Conservation (phyloP, 2,888 invertebrate species). For the Latrodectus hesperus region DNA sequence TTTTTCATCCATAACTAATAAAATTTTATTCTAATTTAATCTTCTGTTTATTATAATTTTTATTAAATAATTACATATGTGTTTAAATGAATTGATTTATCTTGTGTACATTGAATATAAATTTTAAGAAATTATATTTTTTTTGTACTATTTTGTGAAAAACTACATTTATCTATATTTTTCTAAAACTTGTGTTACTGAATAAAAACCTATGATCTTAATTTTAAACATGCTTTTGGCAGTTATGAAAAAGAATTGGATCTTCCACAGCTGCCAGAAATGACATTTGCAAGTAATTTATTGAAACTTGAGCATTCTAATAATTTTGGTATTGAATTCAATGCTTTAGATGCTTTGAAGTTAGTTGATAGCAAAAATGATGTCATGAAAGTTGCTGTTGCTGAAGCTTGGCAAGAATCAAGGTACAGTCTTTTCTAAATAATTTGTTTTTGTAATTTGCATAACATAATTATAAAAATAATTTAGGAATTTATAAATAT, state of each 20-base stretch:
- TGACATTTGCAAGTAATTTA: conserved; percentile 96
- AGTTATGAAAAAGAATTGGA: conserved; percentile 84
- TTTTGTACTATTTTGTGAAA: too few relatives aligned
- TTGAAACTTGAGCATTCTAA: conserved; percentile 82
- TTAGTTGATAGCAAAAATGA: conserved; percentile 83
- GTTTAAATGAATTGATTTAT: too few relatives aligned
- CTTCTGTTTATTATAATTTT: too few relatives aligned
- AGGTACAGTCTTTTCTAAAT: conserved; percentile 78
- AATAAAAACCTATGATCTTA: too few relatives aligned
- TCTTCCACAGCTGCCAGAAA: conserved; percentile 96
- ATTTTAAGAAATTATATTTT: too few relatives aligned
- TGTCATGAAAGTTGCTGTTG: conserved; percentile 88
- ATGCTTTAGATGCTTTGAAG: conserved; percentile 91
- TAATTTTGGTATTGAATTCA: conserved; percentile 86
- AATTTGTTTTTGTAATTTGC: neutral
- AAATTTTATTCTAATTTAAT: too few relatives aligned
- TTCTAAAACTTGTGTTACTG: too few relatives aligned
- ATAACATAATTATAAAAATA: neutral
- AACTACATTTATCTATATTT: too few relatives aligned
- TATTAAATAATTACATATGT: too few relatives aligned
- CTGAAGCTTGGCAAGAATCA: conserved; percentile 92
- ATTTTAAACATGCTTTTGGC: conserved; percentile 32
- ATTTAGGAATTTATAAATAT: too few relatives aligned
- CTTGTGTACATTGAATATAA: too few relatives aligned
- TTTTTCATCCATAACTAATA: too few relatives aligned